Evolutionary conservation across 2,888 invertebrate species (phyloP).

Genomic region (Cephus sareptanus): DNA sequence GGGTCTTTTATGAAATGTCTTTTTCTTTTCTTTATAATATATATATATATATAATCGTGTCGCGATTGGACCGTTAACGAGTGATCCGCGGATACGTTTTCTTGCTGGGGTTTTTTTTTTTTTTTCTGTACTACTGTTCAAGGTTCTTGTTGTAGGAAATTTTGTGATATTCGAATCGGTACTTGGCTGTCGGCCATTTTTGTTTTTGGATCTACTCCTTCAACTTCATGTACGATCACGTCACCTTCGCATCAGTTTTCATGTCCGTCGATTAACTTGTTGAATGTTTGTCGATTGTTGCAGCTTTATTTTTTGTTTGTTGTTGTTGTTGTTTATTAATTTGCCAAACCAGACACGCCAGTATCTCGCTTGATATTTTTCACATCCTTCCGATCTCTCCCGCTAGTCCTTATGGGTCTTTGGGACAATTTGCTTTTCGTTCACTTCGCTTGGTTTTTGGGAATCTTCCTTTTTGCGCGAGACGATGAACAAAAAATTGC

Average conservation of each 20-base stretch:
- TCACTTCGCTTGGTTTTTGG: not conserved
- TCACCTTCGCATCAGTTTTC: not conserved
- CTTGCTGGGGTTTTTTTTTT: too few relatives aligned
- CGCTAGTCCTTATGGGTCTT: not conserved
- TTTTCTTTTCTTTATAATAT: not conserved
- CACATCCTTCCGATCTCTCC: not conserved
- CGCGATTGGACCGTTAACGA: too few relatives aligned
- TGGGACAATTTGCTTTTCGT: not conserved
- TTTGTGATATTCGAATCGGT: not conserved
- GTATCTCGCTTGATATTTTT: not conserved
- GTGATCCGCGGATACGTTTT: too few relatives aligned
- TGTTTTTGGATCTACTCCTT: not conserved
- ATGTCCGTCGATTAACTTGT: not conserved
- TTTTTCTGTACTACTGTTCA: too few relatives aligned
- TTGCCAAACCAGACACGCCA: not conserved
- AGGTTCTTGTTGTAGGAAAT: too few relatives aligned
- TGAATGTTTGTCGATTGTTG: not conserved
- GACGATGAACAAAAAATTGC: not conserved
- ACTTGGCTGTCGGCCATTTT: not conserved
- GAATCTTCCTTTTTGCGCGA: not conserved
- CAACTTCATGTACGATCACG: not conserved
- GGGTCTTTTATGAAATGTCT: not conserved
- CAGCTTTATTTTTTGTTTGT: not conserved
- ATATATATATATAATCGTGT: not conserved
- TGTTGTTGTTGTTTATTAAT: not conserved